A percentile compares a stretch with the other conserved stretches of the same genome.
These are phyloP conservation scores for Premnoplex brunnescens DNA, from an alignment of 2,797 vertebrate species.

Conservation along the genomic window DNA sequence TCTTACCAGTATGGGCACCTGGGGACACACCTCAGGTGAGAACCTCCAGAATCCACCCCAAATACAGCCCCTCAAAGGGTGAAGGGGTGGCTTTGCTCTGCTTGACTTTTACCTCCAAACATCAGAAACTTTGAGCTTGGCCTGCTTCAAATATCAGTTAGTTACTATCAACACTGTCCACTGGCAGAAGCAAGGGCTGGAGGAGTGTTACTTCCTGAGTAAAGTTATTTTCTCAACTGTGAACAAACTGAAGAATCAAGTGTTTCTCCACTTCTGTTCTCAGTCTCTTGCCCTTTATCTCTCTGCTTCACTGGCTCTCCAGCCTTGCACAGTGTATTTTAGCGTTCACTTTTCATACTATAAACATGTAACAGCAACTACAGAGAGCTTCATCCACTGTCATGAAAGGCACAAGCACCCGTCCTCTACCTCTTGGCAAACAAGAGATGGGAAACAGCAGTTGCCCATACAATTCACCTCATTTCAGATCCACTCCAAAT, in stretches of 20 bases:
- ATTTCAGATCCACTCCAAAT: background rate
- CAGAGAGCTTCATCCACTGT: background rate
- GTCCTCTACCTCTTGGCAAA: background rate
- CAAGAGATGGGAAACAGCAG: background rate
- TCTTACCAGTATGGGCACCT: accelerated
- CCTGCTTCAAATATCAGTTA: background rate
- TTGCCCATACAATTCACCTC: background rate
- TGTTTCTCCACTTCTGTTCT: background rate
- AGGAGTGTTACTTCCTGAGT: background rate
- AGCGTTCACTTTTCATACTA: background rate
- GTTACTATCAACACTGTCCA: background rate
- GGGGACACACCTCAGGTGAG: background rate
- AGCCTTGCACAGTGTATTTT: background rate
- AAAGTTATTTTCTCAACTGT: background rate
- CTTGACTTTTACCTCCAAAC: background rate
- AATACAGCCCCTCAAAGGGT: background rate
- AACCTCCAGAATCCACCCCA: background rate
- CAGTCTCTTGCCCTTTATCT: background rate
- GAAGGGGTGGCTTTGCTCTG: background rate
- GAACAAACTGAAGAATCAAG: background rate
- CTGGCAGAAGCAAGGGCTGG: background rate
- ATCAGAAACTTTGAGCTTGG: background rate
- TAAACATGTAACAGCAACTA: background rate
- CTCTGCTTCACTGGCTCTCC: background rate
- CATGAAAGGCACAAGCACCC: background rate